Conservation (phyloP, 2,797 vertebrate genomes). For the Sparus aurata region DNA sequence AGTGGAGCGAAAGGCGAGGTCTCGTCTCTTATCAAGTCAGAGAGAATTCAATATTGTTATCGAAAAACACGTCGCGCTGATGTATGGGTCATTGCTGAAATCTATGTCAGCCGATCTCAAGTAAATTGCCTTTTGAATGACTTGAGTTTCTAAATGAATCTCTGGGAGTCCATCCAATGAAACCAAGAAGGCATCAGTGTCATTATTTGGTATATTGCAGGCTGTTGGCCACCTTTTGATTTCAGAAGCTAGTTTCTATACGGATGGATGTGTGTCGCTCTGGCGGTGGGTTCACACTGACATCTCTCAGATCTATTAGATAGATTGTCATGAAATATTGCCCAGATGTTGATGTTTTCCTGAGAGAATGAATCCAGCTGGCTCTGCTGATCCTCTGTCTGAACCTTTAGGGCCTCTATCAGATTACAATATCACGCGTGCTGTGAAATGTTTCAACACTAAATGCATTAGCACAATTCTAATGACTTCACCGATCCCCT, state of each 20-base stretch:
- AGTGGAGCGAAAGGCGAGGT: slow-evolving; percentile 49
- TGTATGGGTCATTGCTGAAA: slow-evolving; percentile 68
- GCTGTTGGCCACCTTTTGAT: background rate
- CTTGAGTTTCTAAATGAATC: slow-evolving; percentile 51
- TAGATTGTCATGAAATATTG: background rate
- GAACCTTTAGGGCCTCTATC: background rate
- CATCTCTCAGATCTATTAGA: background rate
- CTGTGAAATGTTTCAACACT: background rate
- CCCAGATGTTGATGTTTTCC: background rate
- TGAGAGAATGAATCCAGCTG: background rate
- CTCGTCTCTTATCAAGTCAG: slow-evolving; percentile 63
- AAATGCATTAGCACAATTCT: no score
- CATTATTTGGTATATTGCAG: slow-evolving; percentile 3
- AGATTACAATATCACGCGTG: background rate
- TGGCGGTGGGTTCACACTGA: background rate
- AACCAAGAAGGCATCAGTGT: slow-evolving; percentile 8
- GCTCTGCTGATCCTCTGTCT: background rate
- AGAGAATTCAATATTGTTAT: slow-evolving; percentile 73
- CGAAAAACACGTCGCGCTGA: slow-evolving; percentile 65
- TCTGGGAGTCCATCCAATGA: slow-evolving; percentile 19
- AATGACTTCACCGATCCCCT: background rate
- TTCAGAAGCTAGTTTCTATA: background rate
- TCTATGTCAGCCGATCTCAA: slow-evolving; percentile 62
- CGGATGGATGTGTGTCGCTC: background rate
- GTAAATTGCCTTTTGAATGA: slow-evolving; percentile 73